A percentile compares a stretch with the other conserved stretches of the same genome.
phyloP scores from a whole-genome alignment of 1,140 invertebrate species.

The Subanguina moxae region DNA sequence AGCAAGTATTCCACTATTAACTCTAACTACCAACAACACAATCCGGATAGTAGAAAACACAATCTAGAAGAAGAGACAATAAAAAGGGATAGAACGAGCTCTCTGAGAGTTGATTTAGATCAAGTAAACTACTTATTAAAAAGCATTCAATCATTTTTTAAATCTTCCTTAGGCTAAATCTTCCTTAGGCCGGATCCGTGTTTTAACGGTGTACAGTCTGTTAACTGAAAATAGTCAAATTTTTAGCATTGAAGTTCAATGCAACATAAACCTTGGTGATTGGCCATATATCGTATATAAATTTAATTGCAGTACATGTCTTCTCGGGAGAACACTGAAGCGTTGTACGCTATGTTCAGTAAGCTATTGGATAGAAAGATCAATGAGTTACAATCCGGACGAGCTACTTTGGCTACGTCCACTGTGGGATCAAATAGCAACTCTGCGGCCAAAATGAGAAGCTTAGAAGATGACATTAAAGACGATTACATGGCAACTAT shows the following conservation, averaged over 20 bases:
- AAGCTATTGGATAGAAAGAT: conserved; percentile 34
- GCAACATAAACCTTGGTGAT: no score
- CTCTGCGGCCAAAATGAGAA: conserved; percentile 6
- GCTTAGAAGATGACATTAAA: conserved; percentile 21
- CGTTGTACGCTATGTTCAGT: conserved; percentile 38
- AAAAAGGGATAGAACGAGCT: neutral
- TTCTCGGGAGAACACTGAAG: conserved; percentile 35
- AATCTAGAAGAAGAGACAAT: neutral
- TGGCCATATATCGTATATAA: no score
- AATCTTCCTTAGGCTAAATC: no score
- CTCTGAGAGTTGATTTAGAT: neutral
- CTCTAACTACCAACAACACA: neutral
- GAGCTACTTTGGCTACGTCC: neutral
- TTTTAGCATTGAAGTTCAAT: no score
- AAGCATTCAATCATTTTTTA: no score
- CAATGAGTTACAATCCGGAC: conserved; percentile 13
- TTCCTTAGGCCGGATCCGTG: no score
- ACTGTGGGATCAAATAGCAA: neutral
- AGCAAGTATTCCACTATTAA: neutral
- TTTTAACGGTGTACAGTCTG: no score
- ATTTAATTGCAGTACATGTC: conserved; percentile 27
- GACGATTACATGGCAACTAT: conserved; percentile 26
- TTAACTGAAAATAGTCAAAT: no score
- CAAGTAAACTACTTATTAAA: neutral
- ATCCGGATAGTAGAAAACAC: neutral